Percentiles rank a stretch among this genome's conserved stretches.
These are phyloP conservation scores for Nettapus auritus DNA, from an alignment of 2,113 vertebrate species.

Conservation along the genomic window DNA sequence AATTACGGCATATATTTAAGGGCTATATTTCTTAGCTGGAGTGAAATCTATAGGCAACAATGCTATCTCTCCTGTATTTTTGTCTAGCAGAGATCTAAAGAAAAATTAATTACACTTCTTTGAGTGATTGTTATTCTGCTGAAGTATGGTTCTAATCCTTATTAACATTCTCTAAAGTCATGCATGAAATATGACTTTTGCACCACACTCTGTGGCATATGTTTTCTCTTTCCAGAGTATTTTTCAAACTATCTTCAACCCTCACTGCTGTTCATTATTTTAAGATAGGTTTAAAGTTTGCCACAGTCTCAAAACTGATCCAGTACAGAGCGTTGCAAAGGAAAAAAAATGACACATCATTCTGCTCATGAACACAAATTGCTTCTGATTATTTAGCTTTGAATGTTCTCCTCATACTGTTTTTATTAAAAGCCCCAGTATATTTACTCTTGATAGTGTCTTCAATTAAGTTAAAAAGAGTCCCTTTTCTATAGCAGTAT, in stretches of 20 bases:
- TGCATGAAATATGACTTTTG: slow-evolving; percentile 89
- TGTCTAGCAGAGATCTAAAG: slow-evolving; percentile 79
- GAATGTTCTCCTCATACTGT: slow-evolving; percentile 79
- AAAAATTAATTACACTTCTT: slow-evolving; percentile 80
- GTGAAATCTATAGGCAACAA: slow-evolving; percentile 45
- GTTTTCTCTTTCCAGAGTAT: slow-evolving; percentile 90
- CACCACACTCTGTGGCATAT: slow-evolving; percentile 83
- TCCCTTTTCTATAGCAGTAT: slow-evolving; percentile 76
- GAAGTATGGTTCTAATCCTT: slow-evolving; percentile 91
- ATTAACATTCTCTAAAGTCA: slow-evolving; percentile 91
- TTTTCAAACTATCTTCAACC: slow-evolving; percentile 84
- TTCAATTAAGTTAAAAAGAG: slow-evolving; percentile 80
- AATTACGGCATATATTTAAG: slow-evolving; percentile 2
- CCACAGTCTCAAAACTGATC: slow-evolving; percentile 69
- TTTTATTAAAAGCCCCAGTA: slow-evolving; percentile 79
- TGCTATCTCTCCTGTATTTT: slow-evolving; percentile 70
- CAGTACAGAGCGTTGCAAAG: slow-evolving; percentile 44
- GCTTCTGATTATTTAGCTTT: slow-evolving; percentile 81
- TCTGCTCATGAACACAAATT: slow-evolving; percentile 76
- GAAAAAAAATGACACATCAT: slow-evolving; percentile 68
- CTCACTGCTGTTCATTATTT: slow-evolving; percentile 86
- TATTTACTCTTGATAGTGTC: slow-evolving; percentile 82
- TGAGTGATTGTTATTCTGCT: slow-evolving; percentile 82
- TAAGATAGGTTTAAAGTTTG: slow-evolving; percentile 83
- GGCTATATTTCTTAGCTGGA: slow-evolving; percentile 5